Evolutionary conservation across 2,113 vertebrate species (phyloP), one percentile per base, ranked within the genome.

Genomic region (Mormoops blainvillei): DNA sequence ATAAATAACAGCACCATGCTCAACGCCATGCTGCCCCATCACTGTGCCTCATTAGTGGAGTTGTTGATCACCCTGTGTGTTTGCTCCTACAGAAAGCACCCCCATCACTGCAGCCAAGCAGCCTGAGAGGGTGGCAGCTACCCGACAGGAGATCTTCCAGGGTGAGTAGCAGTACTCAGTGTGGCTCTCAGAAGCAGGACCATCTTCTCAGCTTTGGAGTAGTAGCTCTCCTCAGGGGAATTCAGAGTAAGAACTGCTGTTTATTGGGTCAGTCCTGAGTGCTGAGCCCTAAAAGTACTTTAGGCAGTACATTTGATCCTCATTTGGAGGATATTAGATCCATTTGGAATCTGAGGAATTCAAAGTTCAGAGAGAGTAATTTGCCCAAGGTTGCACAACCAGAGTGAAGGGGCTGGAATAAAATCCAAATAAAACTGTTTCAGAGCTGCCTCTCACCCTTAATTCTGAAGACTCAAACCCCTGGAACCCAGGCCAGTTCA

Each of bases 101-200:
- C 98, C 99, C 1, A 45, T 98, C 58, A 58, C 98, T 54, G 73
- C 98, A 6, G 94, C 97, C 84, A 99, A 98, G 74, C 98, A 99
- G 94, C 98, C 99, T 13, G 99, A 99, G 95, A 99, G 99, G 82
- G 98, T 99, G 97, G 98, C 98, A 65, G 98, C 99, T 80, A 98
- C 98, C 61, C 92, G 99, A 19, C 99, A 99, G 93, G 99, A 99
- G 96, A 99, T 99, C 98, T 99, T 99, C 97, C 99, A 99, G 98
- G 99, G 99, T 99, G 93, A 98, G 97, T 89, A 58, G 20, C 31
- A 2, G 50, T 22, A 43, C 38, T 52, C 0, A 8, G 14, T 1
- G n/a, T 45, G 48, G 28, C 9, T 18, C 2, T 18, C 0, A 1
- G 82, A 33, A 43, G 48, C 16, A 5, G 31, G 26, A 5, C 50